phyloP scores from a whole-genome alignment of 1,140 invertebrate genomes.

The Orius laevigatus region DNA sequence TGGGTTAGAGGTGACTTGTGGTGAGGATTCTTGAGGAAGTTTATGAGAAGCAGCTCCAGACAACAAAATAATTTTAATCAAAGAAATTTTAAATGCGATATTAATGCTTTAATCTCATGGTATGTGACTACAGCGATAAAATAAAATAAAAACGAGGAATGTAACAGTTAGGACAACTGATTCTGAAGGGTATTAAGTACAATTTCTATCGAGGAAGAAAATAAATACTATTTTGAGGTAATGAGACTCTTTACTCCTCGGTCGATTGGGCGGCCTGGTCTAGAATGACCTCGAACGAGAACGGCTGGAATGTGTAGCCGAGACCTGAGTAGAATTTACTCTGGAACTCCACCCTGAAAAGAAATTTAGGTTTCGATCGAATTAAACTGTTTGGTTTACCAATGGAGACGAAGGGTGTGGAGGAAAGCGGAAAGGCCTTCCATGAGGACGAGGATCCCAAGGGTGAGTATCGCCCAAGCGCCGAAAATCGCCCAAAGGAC shows the following conservation, averaged over 20 bases:
- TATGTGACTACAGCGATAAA: too few relatives aligned
- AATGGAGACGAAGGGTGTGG: constrained; percentile 37
- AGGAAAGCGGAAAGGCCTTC: constrained; percentile 62
- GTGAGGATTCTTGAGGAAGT: too few relatives aligned
- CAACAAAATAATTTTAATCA: too few relatives aligned
- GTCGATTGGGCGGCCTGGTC: constrained; percentile 39
- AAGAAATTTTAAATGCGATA: too few relatives aligned
- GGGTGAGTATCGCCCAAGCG: constrained; percentile 58
- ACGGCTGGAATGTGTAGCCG: constrained; percentile 84
- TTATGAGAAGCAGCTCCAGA: too few relatives aligned
- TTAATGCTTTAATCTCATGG: too few relatives aligned
- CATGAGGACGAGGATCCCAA: constrained; percentile 52
- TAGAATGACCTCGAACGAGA: constrained; percentile 84
- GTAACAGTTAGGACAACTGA: too few relatives aligned
- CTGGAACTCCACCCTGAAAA: constrained; percentile 63
- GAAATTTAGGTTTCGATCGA: neutral
- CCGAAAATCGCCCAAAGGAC: constrained; percentile 63
- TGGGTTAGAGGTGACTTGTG: too few relatives aligned
- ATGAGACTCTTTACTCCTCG: constrained; percentile 11
- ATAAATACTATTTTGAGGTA: too few relatives aligned
- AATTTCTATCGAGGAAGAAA: too few relatives aligned
- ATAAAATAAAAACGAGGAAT: too few relatives aligned
- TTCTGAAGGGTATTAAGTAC: too few relatives aligned
- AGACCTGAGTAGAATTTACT: constrained; percentile 91
- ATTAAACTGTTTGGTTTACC: constrained; percentile 28